Base-by-base conservation (phyloP, 2,797 vertebrate species). In the Kryptolebias ocellatus region DNA sequence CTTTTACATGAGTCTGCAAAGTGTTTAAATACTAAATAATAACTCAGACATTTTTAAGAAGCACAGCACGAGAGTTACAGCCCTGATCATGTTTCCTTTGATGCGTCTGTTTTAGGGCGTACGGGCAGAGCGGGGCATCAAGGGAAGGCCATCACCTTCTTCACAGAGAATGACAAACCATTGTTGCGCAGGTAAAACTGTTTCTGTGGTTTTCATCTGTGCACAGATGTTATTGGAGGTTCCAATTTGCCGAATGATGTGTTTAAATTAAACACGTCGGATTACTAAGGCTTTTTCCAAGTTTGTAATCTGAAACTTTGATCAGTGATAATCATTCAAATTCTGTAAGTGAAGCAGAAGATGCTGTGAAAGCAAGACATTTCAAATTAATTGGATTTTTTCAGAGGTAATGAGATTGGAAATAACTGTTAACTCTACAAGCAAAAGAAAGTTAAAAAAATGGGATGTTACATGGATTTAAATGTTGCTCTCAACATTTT, bases 91-190 rank as follows among this genome's bases (percentile, higher is more conserved):
- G 37, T 39, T 39, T 9, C 10, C 9, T 10, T 27, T 55, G 10
- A 7, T 39, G 12, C 14, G 8, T 44, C 53, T 29, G 11, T 57
- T 56, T 57, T 68, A 85, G 97, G 97, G 78, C 95, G 97, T 37
- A 99, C 97, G 20, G 97, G 97, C 67, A 93, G 98, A 94, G 97
- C 97, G 8, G 96, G 97, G 37, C 96, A 96, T 83, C 89, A 61
- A 49, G 97, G 98, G 63, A 99, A 92, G 80, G 96, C 96, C 11
- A 62, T 98, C 73, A 99, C 96, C 16, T 97, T 99, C 89, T 99
- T 99, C 72, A 99, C 98, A 42, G 96, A 99, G 84, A 94, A 96
- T 39, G 97, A 99, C 82, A 98, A 98, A 77, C 97, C 97, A 7
- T 93, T 99, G 67, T 89, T 99, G 70, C 93, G 96, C 87, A 98